phyloP scores from a whole-genome alignment of 1,140 invertebrate genomes.

The Calosoma granatense region DNA sequence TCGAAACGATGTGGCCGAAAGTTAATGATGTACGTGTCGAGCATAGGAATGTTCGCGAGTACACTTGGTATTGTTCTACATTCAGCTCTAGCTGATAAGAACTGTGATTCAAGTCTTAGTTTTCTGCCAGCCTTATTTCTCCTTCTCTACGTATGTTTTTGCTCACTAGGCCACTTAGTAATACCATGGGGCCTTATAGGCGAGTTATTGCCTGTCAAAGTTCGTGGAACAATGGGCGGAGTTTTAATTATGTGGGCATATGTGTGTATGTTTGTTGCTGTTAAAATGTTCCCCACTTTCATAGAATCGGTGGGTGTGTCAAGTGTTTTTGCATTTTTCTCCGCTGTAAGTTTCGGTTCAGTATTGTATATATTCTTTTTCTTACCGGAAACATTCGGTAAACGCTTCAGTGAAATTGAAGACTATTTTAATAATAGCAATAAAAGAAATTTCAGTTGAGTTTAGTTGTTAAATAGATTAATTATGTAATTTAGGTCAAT shows the following conservation, averaged over 20 bases:
- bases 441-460: too few relatives aligned
- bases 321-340: slow-evolving; percentile 51
- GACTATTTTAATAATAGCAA: slow-evolving; percentile 26
- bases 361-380: slow-evolving; percentile 47
- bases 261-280: slow-evolving; percentile 50
- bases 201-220: slow-evolving; percentile 40
- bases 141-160: slow-evolving; percentile 39
- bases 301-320: slow-evolving; percentile 39
- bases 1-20: slow-evolving; percentile 44
- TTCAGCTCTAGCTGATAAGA: slow-evolving; percentile 20
- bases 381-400: slow-evolving; percentile 65
- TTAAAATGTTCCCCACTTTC: slow-evolving; percentile 49
- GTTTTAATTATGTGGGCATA: slow-evolving; percentile 50
- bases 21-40: slow-evolving; percentile 40
- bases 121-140: too few relatives aligned
- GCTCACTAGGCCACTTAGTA: slow-evolving; percentile 42
- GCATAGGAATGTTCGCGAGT: slow-evolving; percentile 42
- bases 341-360: slow-evolving; percentile 43
- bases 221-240: slow-evolving; percentile 42
- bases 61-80: slow-evolving; percentile 37
- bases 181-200: slow-evolving; percentile 55
- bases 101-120: too few relatives aligned
- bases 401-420: slow-evolving; percentile 47
- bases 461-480: too few relatives aligned
- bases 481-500: too few relatives aligned